phyloP scores from a whole-genome alignment of 2,888 invertebrate genomes.

The Parnassius orleans region DNA sequence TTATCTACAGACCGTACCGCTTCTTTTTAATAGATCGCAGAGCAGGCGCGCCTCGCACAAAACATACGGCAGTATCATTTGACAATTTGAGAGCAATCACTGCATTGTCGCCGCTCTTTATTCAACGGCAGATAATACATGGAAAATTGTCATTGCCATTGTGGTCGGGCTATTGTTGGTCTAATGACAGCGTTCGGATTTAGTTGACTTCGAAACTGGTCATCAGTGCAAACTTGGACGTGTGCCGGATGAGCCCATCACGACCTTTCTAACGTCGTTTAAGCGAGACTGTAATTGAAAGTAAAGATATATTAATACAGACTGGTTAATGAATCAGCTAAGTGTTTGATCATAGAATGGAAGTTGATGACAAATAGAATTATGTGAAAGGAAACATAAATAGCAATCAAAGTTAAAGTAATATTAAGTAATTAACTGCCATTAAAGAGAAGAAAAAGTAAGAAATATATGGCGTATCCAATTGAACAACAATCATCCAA shows the following conservation, averaged over 20 bases:
- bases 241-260: conserved; percentile 45
- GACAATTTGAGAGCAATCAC: conserved; percentile 81
- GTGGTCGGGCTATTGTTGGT: conserved; percentile 69
- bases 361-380: background rate
- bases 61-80: conserved; percentile 78
- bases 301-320: too few relatives aligned
- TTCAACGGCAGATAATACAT: conserved; percentile 78
- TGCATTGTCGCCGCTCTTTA: conserved; percentile 80
- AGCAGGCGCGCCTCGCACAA: conserved; percentile 71
- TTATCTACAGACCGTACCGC: conserved; percentile 19
- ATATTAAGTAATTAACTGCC: background rate
- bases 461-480: conserved; percentile 58
- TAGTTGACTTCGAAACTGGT: conserved; percentile 59
- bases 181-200: conserved; percentile 76
- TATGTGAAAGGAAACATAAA: background rate
- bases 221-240: conserved; percentile 63
- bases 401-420: background rate
- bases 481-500: conserved; percentile 50
- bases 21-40: conserved; percentile 60
- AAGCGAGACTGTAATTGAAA: too few relatives aligned
- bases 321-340: background rate
- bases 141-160: conserved; percentile 78
- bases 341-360: background rate
- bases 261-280: conserved; percentile 13
- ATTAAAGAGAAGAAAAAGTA: conserved; percentile 2